These are phyloP conservation scores for Acleris literana DNA, from an alignment of 2,888 invertebrate genomes.

Conservation along the genomic window DNA sequence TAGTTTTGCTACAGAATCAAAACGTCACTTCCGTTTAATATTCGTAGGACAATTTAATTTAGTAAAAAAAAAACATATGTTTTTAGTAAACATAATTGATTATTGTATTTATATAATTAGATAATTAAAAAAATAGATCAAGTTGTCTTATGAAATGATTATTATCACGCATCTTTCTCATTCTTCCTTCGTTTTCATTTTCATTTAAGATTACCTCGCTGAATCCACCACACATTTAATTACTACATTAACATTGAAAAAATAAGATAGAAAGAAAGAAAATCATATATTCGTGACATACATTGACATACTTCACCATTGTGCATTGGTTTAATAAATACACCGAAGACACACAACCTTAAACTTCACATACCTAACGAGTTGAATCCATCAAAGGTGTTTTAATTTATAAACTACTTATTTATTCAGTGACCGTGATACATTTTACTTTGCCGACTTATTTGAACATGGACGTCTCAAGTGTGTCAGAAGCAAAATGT, in stretches of 20 bases:
- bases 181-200: slow-evolving; percentile 20
- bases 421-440: no score
- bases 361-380: not conserved
- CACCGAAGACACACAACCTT: not conserved
- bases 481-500: no score
- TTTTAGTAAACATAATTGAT: no score
- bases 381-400: no score
- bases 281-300: no score
- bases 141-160: not conserved
- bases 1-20: not conserved
- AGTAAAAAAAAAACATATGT: no score
- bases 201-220: not conserved
- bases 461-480: no score
- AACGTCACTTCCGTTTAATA: slow-evolving; percentile 9
- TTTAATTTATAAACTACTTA: no score
- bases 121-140: not conserved
- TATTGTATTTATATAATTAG: not conserved
- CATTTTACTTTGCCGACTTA: no score
- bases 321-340: not conserved
- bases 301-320: no score
- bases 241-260: no score
- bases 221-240: not conserved
- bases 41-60: slow-evolving; percentile 13
- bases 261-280: no score
- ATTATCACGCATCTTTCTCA: not conserved